phyloP scores from a whole-genome alignment of 2,888 invertebrate genomes.

The Rhamphomyia laevipes region DNA sequence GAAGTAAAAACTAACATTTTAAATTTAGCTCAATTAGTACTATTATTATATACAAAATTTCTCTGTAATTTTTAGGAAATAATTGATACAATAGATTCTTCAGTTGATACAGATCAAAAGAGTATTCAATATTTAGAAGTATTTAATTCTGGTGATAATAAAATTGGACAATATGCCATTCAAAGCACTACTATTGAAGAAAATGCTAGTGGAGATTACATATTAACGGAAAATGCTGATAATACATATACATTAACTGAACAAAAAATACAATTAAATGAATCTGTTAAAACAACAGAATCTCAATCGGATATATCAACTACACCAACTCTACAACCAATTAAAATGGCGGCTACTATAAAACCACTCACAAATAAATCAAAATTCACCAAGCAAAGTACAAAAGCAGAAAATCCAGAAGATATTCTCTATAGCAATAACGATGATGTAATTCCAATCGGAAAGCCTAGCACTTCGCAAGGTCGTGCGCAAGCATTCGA shows the following conservation, averaged over 20 bases:
- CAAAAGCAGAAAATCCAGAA: not conserved
- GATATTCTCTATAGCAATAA: not conserved
- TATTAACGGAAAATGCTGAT: constrained; percentile 30
- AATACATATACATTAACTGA: constrained; percentile 12
- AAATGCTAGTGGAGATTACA: constrained; percentile 29
- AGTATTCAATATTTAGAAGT: constrained; percentile 29
- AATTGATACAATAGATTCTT: no score
- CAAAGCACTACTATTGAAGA: constrained; percentile 27
- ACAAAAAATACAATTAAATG: constrained; percentile 16
- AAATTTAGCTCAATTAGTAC: no score
- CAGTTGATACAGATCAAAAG: not conserved
- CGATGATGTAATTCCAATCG: not conserved
- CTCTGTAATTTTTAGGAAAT: no score
- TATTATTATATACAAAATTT: no score
- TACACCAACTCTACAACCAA: not conserved
- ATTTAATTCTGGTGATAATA: constrained; percentile 29
- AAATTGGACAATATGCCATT: constrained; percentile 31
- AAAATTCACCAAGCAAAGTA: no score
- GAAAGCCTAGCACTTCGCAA: not conserved
- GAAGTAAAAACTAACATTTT: not conserved
- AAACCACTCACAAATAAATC: no score
- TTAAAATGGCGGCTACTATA: not conserved
- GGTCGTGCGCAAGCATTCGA: constrained; percentile 16
- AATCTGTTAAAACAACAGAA: not conserved
- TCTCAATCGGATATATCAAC: not conserved